phyloP scores from a whole-genome alignment of 2,888 invertebrate species.

The Drosophila anomelani region DNA sequence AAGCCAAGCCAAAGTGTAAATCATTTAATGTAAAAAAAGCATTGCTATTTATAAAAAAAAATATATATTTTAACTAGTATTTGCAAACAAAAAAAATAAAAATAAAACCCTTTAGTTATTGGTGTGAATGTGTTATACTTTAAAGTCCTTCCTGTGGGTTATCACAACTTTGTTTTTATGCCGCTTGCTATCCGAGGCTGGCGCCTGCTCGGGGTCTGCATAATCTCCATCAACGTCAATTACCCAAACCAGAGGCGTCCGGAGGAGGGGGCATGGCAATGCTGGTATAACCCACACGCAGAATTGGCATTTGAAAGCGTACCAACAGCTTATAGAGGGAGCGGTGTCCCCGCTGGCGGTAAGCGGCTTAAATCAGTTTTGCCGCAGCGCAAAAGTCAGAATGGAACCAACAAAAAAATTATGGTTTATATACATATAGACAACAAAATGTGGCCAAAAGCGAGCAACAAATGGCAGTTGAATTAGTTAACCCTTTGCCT shows the following conservation, averaged over 20 bases:
- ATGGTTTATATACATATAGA: conserved; percentile 11
- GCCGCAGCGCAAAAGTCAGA: conserved; percentile 57
- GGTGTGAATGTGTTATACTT: neutral
- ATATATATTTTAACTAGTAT: neutral
- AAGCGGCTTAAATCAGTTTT: conserved; percentile 78
- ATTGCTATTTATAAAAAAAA: neutral
- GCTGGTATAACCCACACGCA: conserved; percentile 38
- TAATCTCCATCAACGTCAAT: conserved; percentile 76
- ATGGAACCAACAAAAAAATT: conserved; percentile 36
- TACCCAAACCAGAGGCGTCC: conserved; percentile 65
- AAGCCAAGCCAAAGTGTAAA: neutral
- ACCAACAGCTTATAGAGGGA: conserved; percentile 14
- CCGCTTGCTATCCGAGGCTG: neutral
- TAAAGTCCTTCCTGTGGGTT: neutral
- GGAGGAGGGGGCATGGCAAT: neutral
- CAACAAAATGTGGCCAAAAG: conserved; percentile 34
- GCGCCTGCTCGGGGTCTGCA: conserved; percentile 43
- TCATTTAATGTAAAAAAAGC: neutral
- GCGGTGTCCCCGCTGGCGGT: conserved; percentile 31
- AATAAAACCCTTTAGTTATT: neutral
- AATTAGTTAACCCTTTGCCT: conserved; percentile 4
- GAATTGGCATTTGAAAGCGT: conserved; percentile 55
- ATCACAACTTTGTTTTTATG: conserved; percentile 8
- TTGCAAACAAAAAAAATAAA: neutral
- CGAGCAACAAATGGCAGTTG: conserved; percentile 29